These are phyloP conservation scores for Drosophila pseudoananassae DNA, from an alignment of 1,140 invertebrate genomes.

Conservation along the genomic window DNA sequence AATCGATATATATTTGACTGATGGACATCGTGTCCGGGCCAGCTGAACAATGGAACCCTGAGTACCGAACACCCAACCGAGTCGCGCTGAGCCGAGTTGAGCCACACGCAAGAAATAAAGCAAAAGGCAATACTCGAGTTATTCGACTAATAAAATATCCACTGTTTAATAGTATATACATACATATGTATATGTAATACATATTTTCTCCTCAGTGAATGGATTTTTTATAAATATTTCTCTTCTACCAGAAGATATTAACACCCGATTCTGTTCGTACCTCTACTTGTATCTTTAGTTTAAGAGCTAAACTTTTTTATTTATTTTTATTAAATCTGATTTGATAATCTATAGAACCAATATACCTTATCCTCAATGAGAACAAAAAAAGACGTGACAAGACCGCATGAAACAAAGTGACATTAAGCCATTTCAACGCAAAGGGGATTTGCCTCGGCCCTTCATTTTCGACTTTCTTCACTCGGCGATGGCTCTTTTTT, in stretches of 20 bases:
- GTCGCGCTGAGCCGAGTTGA: slow-evolving; percentile 3
- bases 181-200: too few relatives aligned
- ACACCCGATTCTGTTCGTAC: too few relatives aligned
- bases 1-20: slow-evolving; percentile 79
- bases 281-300: too few relatives aligned
- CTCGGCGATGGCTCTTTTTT: slow-evolving; percentile 30
- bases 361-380: slow-evolving; percentile 2
- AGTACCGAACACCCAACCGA: slow-evolving; percentile 7
- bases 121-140: background rate
- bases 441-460: slow-evolving; percentile 62
- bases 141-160: background rate
- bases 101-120: slow-evolving; percentile 33
- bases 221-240: too few relatives aligned
- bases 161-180: too few relatives aligned
- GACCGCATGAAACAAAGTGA: slow-evolving; percentile 80
- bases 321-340: background rate
- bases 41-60: slow-evolving; percentile 31
- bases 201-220: too few relatives aligned
- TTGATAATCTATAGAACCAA: slow-evolving; percentile 5
- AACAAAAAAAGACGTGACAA: slow-evolving; percentile 66
- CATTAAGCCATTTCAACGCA: slow-evolving; percentile 81
- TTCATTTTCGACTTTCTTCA: slow-evolving; percentile 35
- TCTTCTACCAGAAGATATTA: too few relatives aligned
- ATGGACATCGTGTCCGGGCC: slow-evolving; percentile 57
- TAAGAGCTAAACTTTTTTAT: background rate